Evolutionary conservation across 92 coral and sea anemone genomes (phyloP).

Genomic region (Muricea muricata): DNA sequence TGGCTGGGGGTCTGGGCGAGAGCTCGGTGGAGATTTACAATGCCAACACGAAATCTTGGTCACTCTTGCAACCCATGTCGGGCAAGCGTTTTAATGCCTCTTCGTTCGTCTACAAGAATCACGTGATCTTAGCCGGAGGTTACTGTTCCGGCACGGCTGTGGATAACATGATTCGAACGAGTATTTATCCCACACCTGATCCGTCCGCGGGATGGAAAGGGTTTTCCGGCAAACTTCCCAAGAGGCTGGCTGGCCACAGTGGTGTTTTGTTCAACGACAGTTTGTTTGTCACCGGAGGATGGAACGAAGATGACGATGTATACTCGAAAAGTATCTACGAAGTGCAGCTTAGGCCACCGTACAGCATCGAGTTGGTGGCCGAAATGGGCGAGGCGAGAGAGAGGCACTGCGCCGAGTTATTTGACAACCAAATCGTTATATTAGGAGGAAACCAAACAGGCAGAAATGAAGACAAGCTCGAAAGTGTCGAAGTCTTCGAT

Average conservation of each 20-base stretch:
- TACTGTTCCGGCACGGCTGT: background rate
- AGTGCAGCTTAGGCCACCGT: background rate
- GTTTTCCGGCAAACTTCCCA: background rate
- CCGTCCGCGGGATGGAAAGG: background rate
- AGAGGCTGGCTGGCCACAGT: background rate
- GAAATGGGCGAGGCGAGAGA: conserved; percentile 1
- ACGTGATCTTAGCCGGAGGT: background rate
- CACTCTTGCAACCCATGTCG: background rate
- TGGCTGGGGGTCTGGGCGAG: background rate
- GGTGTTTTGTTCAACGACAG: background rate
- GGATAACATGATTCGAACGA: background rate
- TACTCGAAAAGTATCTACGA: background rate
- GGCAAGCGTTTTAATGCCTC: background rate
- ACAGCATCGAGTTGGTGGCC: background rate
- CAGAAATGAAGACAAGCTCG: too few relatives aligned
- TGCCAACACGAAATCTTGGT: background rate
- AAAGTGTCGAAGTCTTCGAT: background rate
- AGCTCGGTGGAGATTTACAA: background rate
- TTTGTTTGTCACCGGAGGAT: background rate
- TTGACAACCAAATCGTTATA: background rate
- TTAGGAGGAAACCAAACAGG: background rate
- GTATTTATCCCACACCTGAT: background rate
- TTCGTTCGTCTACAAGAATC: background rate
- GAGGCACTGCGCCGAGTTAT: background rate
- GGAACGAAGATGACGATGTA: background rate